These are phyloP conservation scores for Erpetoichthys calabaricus DNA, from an alignment of 2,797 vertebrate genomes.

Conservation along the genomic window DNA sequence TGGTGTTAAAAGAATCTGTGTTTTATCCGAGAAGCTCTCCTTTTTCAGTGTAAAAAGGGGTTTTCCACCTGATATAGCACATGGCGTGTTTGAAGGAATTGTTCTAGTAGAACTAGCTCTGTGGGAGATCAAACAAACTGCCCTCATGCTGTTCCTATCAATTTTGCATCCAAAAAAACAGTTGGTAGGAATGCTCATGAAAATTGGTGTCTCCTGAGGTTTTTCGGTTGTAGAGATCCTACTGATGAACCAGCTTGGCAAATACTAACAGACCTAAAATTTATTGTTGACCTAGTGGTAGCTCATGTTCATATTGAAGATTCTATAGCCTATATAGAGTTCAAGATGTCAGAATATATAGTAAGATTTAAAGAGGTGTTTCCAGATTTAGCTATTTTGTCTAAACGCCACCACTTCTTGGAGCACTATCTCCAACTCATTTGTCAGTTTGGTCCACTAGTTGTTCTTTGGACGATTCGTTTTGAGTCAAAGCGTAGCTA, in stretches of 20 bases:
- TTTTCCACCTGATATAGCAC: conserved; percentile 12
- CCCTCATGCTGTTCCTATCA: conserved; percentile 10
- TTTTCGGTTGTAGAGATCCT: not conserved
- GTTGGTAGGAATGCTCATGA: not conserved
- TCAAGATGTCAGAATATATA: conserved; percentile 1
- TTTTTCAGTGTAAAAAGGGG: conserved; percentile 12
- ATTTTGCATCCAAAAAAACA: not conserved
- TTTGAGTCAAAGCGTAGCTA: conserved; percentile 12
- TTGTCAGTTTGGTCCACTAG: conserved; percentile 12
- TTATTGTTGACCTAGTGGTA: conserved; percentile 3
- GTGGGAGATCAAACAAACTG: conserved; percentile 8
- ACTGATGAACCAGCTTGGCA: not conserved
- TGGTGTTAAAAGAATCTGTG: conserved; percentile 12
- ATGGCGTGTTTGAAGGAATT: conserved; percentile 4
- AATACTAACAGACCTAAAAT: not conserved
- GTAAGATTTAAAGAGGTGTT: not conserved
- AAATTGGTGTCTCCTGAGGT: not conserved
- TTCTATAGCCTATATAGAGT: not conserved
- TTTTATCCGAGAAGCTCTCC: conserved; percentile 9
- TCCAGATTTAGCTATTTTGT: not conserved
- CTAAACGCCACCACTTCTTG: conserved; percentile 1
- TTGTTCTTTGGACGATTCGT: conserved; percentile 8
- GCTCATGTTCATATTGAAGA: not conserved
- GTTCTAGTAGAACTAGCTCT: conserved; percentile 7
- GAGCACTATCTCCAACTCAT: conserved; percentile 14